phyloP scores from a whole-genome alignment of 1,140 invertebrate species.

The Microplitis mediator region DNA sequence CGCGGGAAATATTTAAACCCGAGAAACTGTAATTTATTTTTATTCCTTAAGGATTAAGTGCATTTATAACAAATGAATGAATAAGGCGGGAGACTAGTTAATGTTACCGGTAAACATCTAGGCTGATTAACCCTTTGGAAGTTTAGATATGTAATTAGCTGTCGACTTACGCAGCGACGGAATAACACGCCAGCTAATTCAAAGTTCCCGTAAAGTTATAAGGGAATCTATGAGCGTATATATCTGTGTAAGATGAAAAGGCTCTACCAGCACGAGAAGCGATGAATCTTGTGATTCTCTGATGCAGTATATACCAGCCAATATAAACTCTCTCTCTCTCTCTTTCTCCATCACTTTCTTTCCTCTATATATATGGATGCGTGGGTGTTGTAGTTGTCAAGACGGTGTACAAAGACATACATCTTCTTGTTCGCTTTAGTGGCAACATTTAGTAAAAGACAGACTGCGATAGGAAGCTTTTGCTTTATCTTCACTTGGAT shows the following conservation, averaged over 20 bases:
- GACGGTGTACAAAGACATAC: neutral
- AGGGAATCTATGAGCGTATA: neutral
- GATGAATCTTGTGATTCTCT: too few relatives aligned
- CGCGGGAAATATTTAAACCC: too few relatives aligned
- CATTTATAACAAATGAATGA: neutral
- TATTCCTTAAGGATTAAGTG: too few relatives aligned
- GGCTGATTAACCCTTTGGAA: conserved; percentile 39
- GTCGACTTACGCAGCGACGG: conserved; percentile 19
- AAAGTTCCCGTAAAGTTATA: conserved; percentile 20
- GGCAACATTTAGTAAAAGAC: neutral
- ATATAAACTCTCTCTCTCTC: too few relatives aligned
- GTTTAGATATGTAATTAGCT: conserved; percentile 40
- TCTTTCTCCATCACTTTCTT: too few relatives aligned
- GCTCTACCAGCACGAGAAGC: neutral
- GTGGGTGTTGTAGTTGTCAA: too few relatives aligned
- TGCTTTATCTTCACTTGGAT: neutral
- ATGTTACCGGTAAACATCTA: conserved; percentile 25
- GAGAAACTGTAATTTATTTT: too few relatives aligned
- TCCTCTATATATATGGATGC: too few relatives aligned
- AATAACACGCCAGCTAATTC: conserved; percentile 32
- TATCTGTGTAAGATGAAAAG: neutral
- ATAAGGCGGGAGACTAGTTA: neutral
- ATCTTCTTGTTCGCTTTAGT: neutral
- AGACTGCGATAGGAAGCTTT: neutral
- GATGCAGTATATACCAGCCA: too few relatives aligned